Conservation (phyloP, 2,113 vertebrate genomes). For the Seriola rivoliana region DNA sequence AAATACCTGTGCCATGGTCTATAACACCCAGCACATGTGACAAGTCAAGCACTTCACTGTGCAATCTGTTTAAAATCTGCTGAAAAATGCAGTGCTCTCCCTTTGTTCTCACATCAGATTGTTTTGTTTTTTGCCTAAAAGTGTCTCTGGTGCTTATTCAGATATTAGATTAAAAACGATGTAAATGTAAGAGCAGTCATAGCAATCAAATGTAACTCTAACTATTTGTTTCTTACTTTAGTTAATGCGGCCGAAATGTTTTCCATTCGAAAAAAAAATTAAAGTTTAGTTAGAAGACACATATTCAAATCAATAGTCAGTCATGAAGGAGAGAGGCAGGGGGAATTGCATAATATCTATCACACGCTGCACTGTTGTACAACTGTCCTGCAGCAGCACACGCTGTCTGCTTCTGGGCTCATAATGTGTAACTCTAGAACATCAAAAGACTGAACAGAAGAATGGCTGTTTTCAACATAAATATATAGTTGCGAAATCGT, state of each 20-base stretch:
- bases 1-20: background rate
- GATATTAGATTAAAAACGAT: background rate
- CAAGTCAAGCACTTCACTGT: background rate
- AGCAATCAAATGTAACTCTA: too few relatives aligned
- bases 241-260: too few relatives aligned
- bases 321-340: background rate
- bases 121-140: background rate
- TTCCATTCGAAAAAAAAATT: too few relatives aligned
- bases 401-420: background rate
- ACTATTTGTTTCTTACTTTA: too few relatives aligned
- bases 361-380: slow-evolving; percentile 47
- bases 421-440: background rate
- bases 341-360: slow-evolving; percentile 17
- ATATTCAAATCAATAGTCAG: background rate
- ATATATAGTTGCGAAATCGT: background rate
- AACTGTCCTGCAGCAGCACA: slow-evolving; percentile 25
- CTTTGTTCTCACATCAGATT: background rate
- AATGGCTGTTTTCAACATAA: background rate
- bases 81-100: background rate
- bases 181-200: too few relatives aligned
- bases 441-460: too few relatives aligned
- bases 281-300: background rate
- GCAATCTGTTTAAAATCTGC: background rate
- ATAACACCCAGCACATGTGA: background rate
- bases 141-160: background rate